Percentiles rank a stretch among this genome's conserved stretches.
These are phyloP conservation scores for Diarsia dahlii DNA, from an alignment of 2,888 invertebrate genomes.

Conservation along the genomic window DNA sequence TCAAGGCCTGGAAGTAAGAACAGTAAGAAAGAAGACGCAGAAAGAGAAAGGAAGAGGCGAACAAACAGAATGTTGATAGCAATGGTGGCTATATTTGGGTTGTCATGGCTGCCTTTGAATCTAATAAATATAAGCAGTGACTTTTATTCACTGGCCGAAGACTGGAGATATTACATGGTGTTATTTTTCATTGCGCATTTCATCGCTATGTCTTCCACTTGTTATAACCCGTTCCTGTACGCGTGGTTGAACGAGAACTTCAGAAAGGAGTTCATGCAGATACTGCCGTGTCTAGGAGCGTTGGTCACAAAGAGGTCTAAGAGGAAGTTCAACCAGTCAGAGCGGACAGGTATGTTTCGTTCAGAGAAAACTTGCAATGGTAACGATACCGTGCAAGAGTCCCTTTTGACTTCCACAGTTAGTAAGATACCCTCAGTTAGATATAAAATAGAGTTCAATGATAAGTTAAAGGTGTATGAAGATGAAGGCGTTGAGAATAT, in stretches of 20 bases:
- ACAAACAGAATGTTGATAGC: constrained; percentile 97
- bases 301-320: constrained; percentile 84
- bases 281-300: constrained; percentile 92
- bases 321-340: constrained; percentile 85
- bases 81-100: constrained; percentile 97
- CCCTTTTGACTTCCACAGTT: constrained; percentile 85
- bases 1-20: constrained; percentile 94
- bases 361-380: constrained; percentile 89
- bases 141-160: constrained; percentile 91
- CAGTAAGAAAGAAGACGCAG: constrained; percentile 94
- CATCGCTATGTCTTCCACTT: constrained; percentile 98
- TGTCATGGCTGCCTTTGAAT: constrained; percentile 96
- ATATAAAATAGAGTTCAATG: constrained; percentile 86
- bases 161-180: constrained; percentile 94
- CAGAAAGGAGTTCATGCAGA: constrained; percentile 96
- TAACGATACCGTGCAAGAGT: constrained; percentile 88
- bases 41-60: constrained; percentile 94
- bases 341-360: constrained; percentile 86
- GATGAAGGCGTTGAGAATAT: constrained; percentile 82
- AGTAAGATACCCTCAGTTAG: constrained; percentile 85
- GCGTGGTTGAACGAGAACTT: constrained; percentile 99
- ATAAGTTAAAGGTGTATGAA: constrained; percentile 79
- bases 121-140: constrained; percentile 94
- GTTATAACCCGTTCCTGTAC: constrained; percentile 98
- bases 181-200: constrained; percentile 96